Conservation (phyloP, 2,888 invertebrate species). For the Electrophaes corylata region DNA sequence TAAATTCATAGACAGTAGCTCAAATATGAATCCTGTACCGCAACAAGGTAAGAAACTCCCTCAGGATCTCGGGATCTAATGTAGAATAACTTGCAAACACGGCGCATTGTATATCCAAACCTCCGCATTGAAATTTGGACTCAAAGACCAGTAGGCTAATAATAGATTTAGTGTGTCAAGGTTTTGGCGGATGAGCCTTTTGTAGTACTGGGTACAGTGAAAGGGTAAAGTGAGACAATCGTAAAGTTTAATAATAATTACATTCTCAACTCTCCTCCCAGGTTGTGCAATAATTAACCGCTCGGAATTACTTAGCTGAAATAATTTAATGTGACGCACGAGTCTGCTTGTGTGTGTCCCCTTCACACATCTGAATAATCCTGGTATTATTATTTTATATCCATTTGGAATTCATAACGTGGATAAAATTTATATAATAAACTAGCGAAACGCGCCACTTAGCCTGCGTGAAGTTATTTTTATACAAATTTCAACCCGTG, state of each 20-base stretch:
- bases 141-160: slow-evolving; percentile 34
- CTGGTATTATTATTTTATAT: slow-evolving; percentile 23
- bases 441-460: too few species aligned
- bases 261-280: slow-evolving; percentile 83
- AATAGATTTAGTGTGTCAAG: slow-evolving; percentile 45
- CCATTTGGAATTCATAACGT: slow-evolving; percentile 12
- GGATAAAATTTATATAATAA: neutral
- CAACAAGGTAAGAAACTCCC: slow-evolving; percentile 82
- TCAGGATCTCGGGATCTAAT: slow-evolving; percentile 74
- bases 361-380: slow-evolving; percentile 37
- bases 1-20: slow-evolving; percentile 71
- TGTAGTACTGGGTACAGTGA: slow-evolving; percentile 51
- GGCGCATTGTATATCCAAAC: slow-evolving; percentile 39
- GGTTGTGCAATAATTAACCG: slow-evolving; percentile 84
- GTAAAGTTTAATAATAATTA: slow-evolving; percentile 85
- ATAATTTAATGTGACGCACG: slow-evolving; percentile 82
- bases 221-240: slow-evolving; percentile 85
- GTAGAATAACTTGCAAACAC: slow-evolving; percentile 49
- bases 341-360: slow-evolving; percentile 48
- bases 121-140: slow-evolving; percentile 46
- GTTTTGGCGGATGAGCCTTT: slow-evolving; percentile 48
- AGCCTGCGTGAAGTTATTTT: too few species aligned
- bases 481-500: too few species aligned
- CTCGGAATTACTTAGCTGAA: slow-evolving; percentile 84
- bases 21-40: slow-evolving; percentile 80